A percentile compares a stretch with the other conserved stretches of the same genome.
phyloP scores from a whole-genome alignment of 2,113 vertebrate genomes.

The Oreochromis spilurus region DNA sequence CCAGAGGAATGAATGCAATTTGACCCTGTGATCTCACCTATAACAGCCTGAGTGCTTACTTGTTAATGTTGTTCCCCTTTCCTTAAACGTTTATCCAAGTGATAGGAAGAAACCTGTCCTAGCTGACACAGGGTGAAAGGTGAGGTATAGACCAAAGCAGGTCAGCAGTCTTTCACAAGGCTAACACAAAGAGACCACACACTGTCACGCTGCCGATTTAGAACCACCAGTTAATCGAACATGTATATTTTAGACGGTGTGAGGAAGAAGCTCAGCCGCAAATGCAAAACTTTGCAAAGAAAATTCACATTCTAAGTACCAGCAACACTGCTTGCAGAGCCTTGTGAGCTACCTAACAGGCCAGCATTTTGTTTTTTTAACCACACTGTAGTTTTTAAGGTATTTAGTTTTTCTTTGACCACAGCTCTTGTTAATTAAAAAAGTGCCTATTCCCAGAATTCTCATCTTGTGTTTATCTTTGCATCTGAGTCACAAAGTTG shows the following conservation, averaged over 20 bases:
- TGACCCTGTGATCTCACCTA: conserved; percentile 15
- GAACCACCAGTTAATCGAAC: background rate
- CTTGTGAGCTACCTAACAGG: background rate
- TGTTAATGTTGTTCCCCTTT: background rate
- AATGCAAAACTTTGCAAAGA: background rate
- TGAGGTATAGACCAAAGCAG: background rate
- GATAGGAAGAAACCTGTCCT: background rate
- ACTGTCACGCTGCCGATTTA: background rate
- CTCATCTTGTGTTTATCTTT: background rate
- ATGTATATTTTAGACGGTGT: background rate
- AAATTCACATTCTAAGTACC: background rate
- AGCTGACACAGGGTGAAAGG: background rate
- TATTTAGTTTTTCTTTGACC: background rate
- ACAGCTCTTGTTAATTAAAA: background rate
- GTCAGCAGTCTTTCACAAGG: background rate
- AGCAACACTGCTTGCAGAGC: background rate
- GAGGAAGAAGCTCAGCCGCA: background rate
- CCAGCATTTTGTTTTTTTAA: background rate
- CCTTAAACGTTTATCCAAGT: background rate
- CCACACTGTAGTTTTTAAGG: background rate
- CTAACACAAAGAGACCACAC: background rate
- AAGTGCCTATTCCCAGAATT: background rate
- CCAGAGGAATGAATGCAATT: background rate
- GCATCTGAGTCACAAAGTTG: background rate
- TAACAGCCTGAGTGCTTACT: background rate